These are phyloP conservation scores for Magallana nippona DNA, from an alignment of 2,888 invertebrate genomes.

Conservation along the genomic window DNA sequence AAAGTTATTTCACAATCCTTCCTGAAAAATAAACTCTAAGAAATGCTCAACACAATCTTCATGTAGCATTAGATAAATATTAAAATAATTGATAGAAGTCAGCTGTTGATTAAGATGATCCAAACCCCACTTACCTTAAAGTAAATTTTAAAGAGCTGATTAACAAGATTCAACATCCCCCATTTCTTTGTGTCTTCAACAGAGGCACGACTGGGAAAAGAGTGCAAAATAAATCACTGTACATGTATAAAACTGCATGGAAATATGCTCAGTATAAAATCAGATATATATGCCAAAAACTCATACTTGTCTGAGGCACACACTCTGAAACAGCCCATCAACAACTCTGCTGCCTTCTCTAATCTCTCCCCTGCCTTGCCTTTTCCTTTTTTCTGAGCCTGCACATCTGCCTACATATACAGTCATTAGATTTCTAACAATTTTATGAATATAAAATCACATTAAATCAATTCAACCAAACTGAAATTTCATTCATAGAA, in stretches of 20 bases:
- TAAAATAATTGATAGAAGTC: too few species aligned
- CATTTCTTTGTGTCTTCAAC: conserved; percentile 95
- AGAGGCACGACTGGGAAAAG: conserved; percentile 85
- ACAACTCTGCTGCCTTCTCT: conserved; percentile 95
- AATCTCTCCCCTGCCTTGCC: conserved; percentile 85
- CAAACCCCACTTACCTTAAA: conserved; percentile 86
- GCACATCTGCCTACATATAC: conserved; percentile 86
- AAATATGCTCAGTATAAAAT: too few species aligned
- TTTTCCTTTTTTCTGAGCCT: conserved; percentile 76
- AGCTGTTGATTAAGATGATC: too few species aligned
- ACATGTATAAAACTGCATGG: not conserved
- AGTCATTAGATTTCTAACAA: too few species aligned
- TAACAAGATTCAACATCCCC: conserved; percentile 97
- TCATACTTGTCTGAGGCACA: conserved; percentile 93
- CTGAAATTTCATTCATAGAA: too few species aligned
- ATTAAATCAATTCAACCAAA: too few species aligned
- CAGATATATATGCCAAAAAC: not conserved
- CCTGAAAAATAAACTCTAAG: too few species aligned
- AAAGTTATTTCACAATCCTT: not conserved
- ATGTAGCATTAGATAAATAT: too few species aligned
- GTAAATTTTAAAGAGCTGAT: conserved; percentile 98
- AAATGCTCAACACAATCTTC: too few species aligned
- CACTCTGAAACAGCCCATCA: conserved; percentile 95
- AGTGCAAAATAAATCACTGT: not conserved
- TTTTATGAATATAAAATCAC: too few species aligned